Percentiles rank a stretch among this genome's conserved stretches.
phyloP scores from a whole-genome alignment of 2,888 invertebrate genomes.

The Linnaemya tessellans region DNA sequence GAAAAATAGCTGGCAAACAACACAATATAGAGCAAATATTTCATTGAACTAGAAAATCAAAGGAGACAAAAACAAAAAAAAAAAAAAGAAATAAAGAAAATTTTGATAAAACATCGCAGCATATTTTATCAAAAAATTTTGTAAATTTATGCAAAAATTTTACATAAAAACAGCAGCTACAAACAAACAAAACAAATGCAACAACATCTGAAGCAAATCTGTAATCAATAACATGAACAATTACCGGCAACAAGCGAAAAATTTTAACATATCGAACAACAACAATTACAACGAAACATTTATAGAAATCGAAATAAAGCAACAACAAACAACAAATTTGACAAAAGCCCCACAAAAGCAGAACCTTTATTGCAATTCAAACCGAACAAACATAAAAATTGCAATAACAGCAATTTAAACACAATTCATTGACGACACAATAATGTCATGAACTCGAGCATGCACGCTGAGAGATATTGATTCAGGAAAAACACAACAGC shows the following conservation, averaged over 20 bases:
- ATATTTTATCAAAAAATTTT: constrained; percentile 71
- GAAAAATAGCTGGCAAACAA: constrained; percentile 2
- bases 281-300: constrained; percentile 51
- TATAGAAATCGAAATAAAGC: constrained; percentile 50
- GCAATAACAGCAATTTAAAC: constrained; percentile 73
- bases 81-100: background rate
- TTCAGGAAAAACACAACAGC: constrained; percentile 37
- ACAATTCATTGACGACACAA: constrained; percentile 74
- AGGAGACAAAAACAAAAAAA: background rate
- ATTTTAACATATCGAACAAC: constrained; percentile 65
- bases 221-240: constrained; percentile 72
- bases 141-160: constrained; percentile 70
- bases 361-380: constrained; percentile 65
- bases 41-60: constrained; percentile 21
- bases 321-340: constrained; percentile 39
- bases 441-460: constrained; percentile 75
- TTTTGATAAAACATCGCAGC: constrained; percentile 63
- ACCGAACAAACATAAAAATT: constrained; percentile 69
- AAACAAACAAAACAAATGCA: constrained; percentile 49
- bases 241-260: constrained; percentile 71
- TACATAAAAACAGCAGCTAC: constrained; percentile 58
- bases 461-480: constrained; percentile 70
- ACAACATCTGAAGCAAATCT: constrained; percentile 69
- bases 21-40: constrained; percentile 48
- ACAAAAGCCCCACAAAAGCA: constrained; percentile 29